Conservation (phyloP, 2,797 vertebrate genomes). For the Scomberomorus guttatus region DNA sequence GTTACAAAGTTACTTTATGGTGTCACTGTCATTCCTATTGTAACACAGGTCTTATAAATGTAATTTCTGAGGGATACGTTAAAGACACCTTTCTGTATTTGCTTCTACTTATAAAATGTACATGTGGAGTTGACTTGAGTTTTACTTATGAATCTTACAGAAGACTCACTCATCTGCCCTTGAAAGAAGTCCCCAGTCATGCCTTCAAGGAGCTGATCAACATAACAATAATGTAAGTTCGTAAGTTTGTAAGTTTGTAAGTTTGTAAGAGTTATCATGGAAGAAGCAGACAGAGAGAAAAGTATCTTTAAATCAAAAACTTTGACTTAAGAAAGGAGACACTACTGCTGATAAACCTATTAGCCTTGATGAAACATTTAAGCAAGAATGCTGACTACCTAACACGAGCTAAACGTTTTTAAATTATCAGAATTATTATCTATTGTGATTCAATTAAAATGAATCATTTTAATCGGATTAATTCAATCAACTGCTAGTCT, state of each 20-base stretch:
- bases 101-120: not conserved
- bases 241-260: constrained; percentile 88
- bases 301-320: too few species aligned
- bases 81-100: constrained; percentile 13
- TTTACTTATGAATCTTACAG: constrained; percentile 66
- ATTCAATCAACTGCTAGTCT: not conserved
- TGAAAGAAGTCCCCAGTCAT: constrained; percentile 77
- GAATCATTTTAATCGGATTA: not conserved
- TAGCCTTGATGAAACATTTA: not conserved
- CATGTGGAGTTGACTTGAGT: constrained; percentile 19
- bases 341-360: not conserved
- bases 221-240: constrained; percentile 83
- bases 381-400: not conserved
- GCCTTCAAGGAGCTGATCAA: constrained; percentile 83
- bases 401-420: not conserved
- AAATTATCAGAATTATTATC: not conserved
- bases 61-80: not conserved
- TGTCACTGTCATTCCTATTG: too few species aligned
- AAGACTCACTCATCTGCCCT: constrained; percentile 75
- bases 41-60: constrained; percentile 1
- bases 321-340: not conserved
- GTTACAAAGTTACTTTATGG: too few species aligned
- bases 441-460: too few species aligned
- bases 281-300: not conserved
- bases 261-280: constrained; percentile 18